Base-by-base conservation (phyloP, 2,888 invertebrate species). In the Drosophila greeni region DNA sequence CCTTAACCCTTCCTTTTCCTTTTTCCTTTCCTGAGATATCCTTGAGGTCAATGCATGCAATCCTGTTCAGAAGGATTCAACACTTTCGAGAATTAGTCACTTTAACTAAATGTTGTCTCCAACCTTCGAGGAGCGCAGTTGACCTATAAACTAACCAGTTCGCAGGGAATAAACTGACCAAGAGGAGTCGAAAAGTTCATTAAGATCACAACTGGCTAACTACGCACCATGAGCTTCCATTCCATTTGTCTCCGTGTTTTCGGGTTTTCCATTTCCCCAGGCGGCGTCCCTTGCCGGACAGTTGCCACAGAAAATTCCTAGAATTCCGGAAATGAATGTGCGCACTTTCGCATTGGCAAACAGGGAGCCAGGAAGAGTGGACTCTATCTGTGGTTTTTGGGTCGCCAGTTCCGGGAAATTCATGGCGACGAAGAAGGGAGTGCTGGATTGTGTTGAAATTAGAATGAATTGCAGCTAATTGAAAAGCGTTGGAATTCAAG, bases 241-340 rank as follows among this genome's bases (percentile, higher is more conserved):
- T 45, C 29, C 55, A 40, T 40, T 56, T 48, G 40, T 61, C 58
- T 34, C 58, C 47, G 47, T 34, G 18, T 29, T 59, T 26, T 58
- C 29, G 48, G 34, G 20, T 20, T 20, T 20, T 20, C 20, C 20
- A 8, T 18, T 12, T 40, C 18, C 29, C 11, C 29, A 9, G 6
- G 24, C 1, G 11, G 29, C 14, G 37, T 47, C 29, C 43, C 49
- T 34, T 20, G 31, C 18, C 34, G 47, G 37, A 61, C 65, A 48
- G 42, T 51, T 51, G 20, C 40, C 57, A 42, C 31, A 52, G 34
- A 47, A 54, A 42, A 42, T 54, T 54, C 62, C 34, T 16, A 40
- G 47, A 47, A 47, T 69, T 69, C 49, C 67, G 71, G 77, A 77
- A 76, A 77, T 76, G 72, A 77, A 76, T 77, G 66, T 70, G 54